Evolutionary conservation across 2,797 vertebrate genomes (phyloP).

Genomic region (Ctenopoma kingsleyae): DNA sequence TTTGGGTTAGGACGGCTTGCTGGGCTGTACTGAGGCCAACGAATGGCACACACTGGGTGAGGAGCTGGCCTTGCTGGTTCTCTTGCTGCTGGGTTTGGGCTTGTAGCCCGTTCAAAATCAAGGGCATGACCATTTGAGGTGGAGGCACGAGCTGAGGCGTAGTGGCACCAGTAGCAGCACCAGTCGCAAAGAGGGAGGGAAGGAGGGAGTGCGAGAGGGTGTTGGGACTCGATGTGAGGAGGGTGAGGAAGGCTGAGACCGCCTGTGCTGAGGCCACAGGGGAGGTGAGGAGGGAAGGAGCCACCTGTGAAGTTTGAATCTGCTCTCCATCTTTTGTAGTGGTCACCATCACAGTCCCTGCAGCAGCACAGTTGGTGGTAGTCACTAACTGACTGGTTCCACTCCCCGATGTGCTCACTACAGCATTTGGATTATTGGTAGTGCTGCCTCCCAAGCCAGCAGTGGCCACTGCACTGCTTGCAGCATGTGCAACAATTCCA

Average conservation of each 20-base stretch:
- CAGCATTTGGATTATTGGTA: slow-evolving; percentile 62
- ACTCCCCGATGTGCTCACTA: slow-evolving; percentile 65
- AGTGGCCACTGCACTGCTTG: slow-evolving; percentile 63
- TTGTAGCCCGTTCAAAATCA: slow-evolving; percentile 86
- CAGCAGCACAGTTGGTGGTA: slow-evolving; percentile 74
- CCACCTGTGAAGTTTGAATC: slow-evolving; percentile 76
- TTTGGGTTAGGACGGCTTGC: slow-evolving; percentile 88
- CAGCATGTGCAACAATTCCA: slow-evolving; percentile 79
- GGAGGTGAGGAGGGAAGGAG: slow-evolving; percentile 83
- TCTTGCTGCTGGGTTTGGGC: slow-evolving; percentile 83
- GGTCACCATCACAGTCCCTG: slow-evolving; percentile 76
- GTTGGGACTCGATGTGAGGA: slow-evolving; percentile 84
- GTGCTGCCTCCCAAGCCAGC: slow-evolving; percentile 60
- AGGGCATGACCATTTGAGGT: slow-evolving; percentile 87
- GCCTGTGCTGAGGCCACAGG: slow-evolving; percentile 87
- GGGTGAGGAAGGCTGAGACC: slow-evolving; percentile 87
- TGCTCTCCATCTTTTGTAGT: slow-evolving; percentile 82
- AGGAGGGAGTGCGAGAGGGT: slow-evolving; percentile 83
- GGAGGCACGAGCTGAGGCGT: slow-evolving; percentile 85
- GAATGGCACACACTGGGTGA: slow-evolving; percentile 86
- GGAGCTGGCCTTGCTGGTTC: slow-evolving; percentile 81
- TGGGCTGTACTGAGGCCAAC: slow-evolving; percentile 85
- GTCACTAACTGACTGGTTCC: slow-evolving; percentile 71
- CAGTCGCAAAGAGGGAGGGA: slow-evolving; percentile 80
- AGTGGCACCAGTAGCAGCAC: slow-evolving; percentile 72